Percentiles rank a stretch among this genome's conserved stretches.
Conservation (phyloP, 2,888 invertebrate species). For the Erannis defoliaria region DNA sequence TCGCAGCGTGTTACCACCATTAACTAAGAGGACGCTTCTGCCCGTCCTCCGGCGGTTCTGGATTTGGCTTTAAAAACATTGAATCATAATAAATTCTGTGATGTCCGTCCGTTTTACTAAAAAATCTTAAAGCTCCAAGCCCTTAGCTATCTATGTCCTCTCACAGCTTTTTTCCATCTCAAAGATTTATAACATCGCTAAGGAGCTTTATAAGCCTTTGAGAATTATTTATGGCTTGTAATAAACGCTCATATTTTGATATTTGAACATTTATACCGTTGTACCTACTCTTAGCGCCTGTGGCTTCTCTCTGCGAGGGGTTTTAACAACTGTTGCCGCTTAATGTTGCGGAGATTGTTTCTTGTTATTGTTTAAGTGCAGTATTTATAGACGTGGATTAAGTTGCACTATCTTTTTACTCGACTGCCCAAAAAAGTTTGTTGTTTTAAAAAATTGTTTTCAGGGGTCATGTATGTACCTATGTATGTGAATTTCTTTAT, state of each 20-base stretch:
- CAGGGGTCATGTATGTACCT: no score
- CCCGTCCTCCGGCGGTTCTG: no score
- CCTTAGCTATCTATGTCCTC: conserved; percentile 38
- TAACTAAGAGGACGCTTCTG: no score
- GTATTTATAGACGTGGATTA: not conserved
- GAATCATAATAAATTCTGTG: not conserved
- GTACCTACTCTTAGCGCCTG: conserved; percentile 31
- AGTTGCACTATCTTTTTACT: not conserved
- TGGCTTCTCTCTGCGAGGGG: conserved; percentile 36
- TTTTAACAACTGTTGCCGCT: conserved; percentile 44
- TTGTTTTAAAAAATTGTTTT: no score
- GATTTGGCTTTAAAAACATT: not conserved
- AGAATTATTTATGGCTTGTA: conserved; percentile 50
- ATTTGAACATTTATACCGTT: conserved; percentile 46
- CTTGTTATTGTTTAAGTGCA: conserved; percentile 34
- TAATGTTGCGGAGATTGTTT: conserved; percentile 30
- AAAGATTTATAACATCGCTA: conserved; percentile 49
- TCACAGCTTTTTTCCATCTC: conserved; percentile 44
- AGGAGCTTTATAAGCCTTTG: conserved; percentile 49
- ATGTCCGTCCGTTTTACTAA: not conserved
- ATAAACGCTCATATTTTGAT: conserved; percentile 50
- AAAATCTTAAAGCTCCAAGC: conserved; percentile 4
- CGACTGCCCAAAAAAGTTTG: no score
- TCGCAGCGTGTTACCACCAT: no score
- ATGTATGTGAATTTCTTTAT: no score